Percentiles rank a stretch among this genome's conserved stretches.
Conservation (phyloP, 2,888 invertebrate species). For the Latheticus oryzae region DNA sequence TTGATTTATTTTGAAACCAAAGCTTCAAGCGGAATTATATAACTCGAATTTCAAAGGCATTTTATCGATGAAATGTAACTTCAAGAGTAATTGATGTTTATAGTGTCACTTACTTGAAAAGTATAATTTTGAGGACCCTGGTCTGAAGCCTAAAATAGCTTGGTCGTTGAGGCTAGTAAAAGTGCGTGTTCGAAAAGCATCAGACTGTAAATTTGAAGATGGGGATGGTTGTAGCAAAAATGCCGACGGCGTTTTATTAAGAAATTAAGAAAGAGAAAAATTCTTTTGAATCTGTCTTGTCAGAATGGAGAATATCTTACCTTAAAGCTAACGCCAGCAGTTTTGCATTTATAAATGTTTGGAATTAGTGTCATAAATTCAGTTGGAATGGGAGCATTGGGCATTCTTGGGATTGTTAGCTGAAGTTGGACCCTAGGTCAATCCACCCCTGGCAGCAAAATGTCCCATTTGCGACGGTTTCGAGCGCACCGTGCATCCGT, state of each 20-base stretch:
- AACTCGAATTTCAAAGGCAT: too few species aligned
- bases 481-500: constrained; percentile 35
- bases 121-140: too few species aligned
- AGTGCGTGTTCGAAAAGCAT: too few species aligned
- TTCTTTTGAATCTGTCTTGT: constrained; percentile 23
- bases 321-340: constrained; percentile 25
- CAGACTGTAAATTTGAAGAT: too few species aligned
- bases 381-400: constrained; percentile 24
- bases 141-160: too few species aligned
- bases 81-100: too few species aligned
- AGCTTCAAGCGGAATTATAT: too few species aligned
- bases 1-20: too few species aligned
- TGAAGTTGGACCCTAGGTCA: constrained; percentile 24
- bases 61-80: too few species aligned
- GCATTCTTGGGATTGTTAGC: constrained; percentile 34
- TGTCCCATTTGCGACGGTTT: constrained; percentile 27
- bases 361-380: constrained; percentile 34
- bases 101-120: too few species aligned
- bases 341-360: constrained; percentile 33
- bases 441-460: constrained; percentile 28
- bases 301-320: constrained; percentile 24
- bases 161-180: too few species aligned
- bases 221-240: too few species aligned
- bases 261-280: constrained; percentile 33
- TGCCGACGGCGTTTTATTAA: constrained; percentile 18